Percentiles rank a stretch among this genome's conserved stretches.
Conservation (phyloP, 53 echinoderm and acorn worm genomes). For the Arbacia lixula region DNA sequence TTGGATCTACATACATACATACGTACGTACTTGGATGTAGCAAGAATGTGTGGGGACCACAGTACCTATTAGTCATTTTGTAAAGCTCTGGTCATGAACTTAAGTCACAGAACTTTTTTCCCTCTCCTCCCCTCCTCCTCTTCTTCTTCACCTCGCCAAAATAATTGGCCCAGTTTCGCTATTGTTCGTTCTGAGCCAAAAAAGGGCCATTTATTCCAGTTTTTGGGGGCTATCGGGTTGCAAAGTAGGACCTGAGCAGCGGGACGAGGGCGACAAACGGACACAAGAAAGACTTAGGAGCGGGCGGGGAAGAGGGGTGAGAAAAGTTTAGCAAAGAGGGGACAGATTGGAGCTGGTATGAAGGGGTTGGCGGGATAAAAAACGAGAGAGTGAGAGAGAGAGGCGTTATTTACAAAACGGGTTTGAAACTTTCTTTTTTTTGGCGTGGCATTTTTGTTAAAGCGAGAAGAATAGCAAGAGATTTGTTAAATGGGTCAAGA, state of each 20-base stretch:
- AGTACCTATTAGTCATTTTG: no score
- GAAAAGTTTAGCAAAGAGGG: not conserved
- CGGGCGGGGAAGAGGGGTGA: not conserved
- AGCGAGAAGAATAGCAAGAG: not conserved
- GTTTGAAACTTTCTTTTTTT: conserved; percentile 38
- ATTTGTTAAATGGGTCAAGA: conserved; percentile 38
- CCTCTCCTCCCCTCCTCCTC: conserved; percentile 6
- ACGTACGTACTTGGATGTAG: no score
- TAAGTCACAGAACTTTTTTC: no score
- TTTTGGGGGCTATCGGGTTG: conserved; percentile 36
- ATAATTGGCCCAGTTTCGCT: conserved; percentile 45
- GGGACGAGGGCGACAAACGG: not conserved
- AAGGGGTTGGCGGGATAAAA: not conserved
- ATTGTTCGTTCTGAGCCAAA: conserved; percentile 27
- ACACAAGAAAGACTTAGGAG: not conserved
- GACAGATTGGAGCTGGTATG: not conserved
- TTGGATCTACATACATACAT: no score
- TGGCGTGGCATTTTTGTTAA: not conserved
- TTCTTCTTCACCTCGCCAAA: conserved; percentile 16
- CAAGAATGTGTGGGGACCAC: no score
- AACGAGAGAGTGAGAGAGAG: conserved; percentile 25
- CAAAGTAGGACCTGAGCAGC: not conserved
- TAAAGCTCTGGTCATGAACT: no score
- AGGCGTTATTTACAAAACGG: conserved; percentile 39
- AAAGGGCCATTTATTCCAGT: conserved; percentile 49